phyloP scores from a whole-genome alignment of 92 coral and sea anemone species.

The Siderastrea siderea region DNA sequence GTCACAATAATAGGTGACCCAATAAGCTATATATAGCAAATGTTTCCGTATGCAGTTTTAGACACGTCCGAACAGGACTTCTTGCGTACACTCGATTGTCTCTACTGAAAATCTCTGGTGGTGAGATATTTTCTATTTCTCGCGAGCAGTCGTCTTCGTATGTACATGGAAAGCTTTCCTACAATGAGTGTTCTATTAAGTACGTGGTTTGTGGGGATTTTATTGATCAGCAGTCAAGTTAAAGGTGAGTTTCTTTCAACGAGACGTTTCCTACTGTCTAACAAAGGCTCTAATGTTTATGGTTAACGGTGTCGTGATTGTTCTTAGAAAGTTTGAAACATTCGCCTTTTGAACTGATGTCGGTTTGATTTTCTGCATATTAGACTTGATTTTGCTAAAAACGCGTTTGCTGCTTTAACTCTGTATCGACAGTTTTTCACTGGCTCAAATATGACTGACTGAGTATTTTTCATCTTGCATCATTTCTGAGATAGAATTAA shows the following conservation, averaged over 20 bases:
- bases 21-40: not conserved
- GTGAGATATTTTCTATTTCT: not conserved
- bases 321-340: no score
- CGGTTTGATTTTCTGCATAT: no score
- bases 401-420: no score
- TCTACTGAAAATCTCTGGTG: not conserved
- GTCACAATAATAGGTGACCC: not conserved
- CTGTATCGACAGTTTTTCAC: no score
- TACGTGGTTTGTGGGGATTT: slow-evolving; percentile 7
- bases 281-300: no score
- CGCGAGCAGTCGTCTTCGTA: not conserved
- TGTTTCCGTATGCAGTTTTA: not conserved
- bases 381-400: no score
- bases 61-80: slow-evolving; percentile 6
- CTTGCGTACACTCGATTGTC: not conserved
- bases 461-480: no score
- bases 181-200: not conserved
- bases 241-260: slow-evolving; percentile 8
- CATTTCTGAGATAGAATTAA: no score
- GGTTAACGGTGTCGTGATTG: no score
- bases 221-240: not conserved
- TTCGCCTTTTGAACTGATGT: no score
- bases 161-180: not conserved
- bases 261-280: not conserved
- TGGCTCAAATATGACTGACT: no score